A percentile compares a stretch with the other conserved stretches of the same genome.
Evolutionary conservation across 2,113 vertebrate genomes (phyloP).

Genomic region (Natator depressus): DNA sequence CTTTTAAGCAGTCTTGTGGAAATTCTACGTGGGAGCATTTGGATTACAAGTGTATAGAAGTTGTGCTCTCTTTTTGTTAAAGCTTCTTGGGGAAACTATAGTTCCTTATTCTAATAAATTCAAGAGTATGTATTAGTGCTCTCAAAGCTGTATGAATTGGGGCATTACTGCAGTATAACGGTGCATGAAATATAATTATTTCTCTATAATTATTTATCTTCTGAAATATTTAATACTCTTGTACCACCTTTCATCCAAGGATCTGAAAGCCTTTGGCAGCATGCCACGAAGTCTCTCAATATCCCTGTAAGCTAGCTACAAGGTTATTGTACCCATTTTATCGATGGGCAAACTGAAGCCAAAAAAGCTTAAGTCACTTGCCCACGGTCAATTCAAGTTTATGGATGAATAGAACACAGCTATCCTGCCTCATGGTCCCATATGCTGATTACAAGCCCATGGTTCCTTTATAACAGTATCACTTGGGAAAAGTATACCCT

Average conservation of each 20-base stretch:
- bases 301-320: background rate
- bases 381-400: background rate
- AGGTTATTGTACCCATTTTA: background rate
- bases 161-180: background rate
- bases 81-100: constrained; percentile 29
- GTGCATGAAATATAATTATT: background rate
- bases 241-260: background rate
- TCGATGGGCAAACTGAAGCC: fast-evolving
- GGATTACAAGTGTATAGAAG: constrained; percentile 56
- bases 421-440: background rate
- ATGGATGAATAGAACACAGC: constrained; percentile 15
- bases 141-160: background rate
- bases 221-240: background rate
- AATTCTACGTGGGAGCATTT: constrained; percentile 40
- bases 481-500: fast-evolving
- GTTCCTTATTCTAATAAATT: background rate
- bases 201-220: background rate
- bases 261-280: background rate
- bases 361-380: fast-evolving
- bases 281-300: background rate
- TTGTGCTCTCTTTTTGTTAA: background rate
- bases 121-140: fast-evolving
- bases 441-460: background rate
- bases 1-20: constrained; percentile 46
- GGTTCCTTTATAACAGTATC: background rate